These are phyloP conservation scores for Hyles vespertilio DNA, from an alignment of 1,140 invertebrate genomes.

Conservation along the genomic window DNA sequence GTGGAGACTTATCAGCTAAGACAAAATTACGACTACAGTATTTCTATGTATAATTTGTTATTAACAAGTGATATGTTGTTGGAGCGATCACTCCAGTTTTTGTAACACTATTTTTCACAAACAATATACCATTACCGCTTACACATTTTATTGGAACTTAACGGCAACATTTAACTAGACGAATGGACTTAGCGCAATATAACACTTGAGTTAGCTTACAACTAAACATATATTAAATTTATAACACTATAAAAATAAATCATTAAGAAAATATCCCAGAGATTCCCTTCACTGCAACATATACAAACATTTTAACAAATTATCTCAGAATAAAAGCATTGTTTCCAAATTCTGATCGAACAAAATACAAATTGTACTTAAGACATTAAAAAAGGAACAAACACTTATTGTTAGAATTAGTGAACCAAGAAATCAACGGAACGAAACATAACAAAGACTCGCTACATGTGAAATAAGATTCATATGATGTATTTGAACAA, in stretches of 20 bases:
- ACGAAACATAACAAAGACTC: no score
- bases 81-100: constrained; percentile 63
- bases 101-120: constrained; percentile 54
- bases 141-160: constrained; percentile 43
- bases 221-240: constrained; percentile 49
- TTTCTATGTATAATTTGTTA: constrained; percentile 64
- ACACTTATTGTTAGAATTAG: no score
- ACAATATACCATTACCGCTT: constrained; percentile 48
- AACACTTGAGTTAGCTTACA: constrained; percentile 67
- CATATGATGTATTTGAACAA: constrained; percentile 41
- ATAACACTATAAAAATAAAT: constrained; percentile 65
- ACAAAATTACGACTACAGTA: constrained; percentile 65
- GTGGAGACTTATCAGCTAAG: constrained; percentile 63
- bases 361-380: no score
- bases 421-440: no score
- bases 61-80: constrained; percentile 74
- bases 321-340: no score
- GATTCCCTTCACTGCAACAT: constrained; percentile 43
- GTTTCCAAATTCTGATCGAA: no score
- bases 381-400: no score
- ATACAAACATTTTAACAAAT: constrained; percentile 6
- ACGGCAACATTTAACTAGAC: constrained; percentile 39
- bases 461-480: constrained; percentile 7
- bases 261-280: constrained; percentile 55
- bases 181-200: constrained; percentile 63